Evolutionary conservation across 2,113 vertebrate species (phyloP).

Genomic region (Typhlomys cinereus): DNA sequence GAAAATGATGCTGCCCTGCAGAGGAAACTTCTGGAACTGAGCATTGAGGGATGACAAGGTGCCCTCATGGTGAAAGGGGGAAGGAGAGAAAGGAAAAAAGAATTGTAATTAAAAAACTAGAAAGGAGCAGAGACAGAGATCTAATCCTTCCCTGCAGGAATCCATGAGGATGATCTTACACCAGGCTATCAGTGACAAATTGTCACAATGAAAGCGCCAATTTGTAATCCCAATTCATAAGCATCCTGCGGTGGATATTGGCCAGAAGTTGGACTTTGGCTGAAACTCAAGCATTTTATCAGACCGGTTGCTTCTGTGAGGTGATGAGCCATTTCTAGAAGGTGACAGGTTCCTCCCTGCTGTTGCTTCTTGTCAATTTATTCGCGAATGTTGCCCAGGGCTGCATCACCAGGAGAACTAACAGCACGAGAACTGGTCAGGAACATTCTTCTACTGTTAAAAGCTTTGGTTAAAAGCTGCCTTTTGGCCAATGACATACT

Average conservation of each 20-base stretch:
- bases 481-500: conserved; percentile 51
- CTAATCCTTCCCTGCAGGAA: neutral
- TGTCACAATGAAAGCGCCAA: conserved; percentile 41
- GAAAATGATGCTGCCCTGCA: neutral
- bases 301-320: conserved; percentile 33
- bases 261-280: conserved; percentile 29
- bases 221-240: conserved; percentile 33
- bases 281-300: neutral
- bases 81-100: neutral
- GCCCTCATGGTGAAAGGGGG: neutral
- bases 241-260: neutral
- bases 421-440: conserved; percentile 34
- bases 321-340: conserved; percentile 46
- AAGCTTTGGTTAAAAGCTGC: conserved; percentile 67
- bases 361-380: conserved; percentile 25
- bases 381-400: conserved; percentile 49
- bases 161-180: neutral
- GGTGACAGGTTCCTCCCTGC: neutral
- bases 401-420: conserved; percentile 50
- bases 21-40: neutral
- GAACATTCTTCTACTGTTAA: conserved; percentile 54
- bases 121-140: neutral
- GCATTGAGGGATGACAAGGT: neutral
- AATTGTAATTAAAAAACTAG: neutral
- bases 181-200: conserved; percentile 6